Evolutionary conservation across 1,140 invertebrate genomes (phyloP).

Genomic region (Colletes gigas): DNA sequence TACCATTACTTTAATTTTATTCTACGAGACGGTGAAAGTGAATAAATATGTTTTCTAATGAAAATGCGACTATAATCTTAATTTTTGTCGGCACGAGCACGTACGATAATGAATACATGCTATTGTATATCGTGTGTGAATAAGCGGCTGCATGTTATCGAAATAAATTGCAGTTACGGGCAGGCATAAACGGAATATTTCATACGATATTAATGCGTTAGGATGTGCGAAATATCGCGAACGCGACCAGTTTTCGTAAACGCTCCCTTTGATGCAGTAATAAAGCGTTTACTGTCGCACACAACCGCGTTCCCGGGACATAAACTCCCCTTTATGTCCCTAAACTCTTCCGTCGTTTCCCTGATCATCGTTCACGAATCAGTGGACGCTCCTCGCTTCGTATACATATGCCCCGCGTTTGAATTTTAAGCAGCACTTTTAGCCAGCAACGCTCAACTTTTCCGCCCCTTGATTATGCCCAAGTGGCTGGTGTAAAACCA

Average conservation of each 20-base stretch:
- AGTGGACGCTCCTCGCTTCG: background rate
- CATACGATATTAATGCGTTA: constrained; percentile 33
- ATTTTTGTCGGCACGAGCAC: background rate
- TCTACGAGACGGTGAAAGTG: background rate
- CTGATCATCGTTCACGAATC: constrained; percentile 40
- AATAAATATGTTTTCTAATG: background rate
- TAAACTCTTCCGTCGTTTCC: constrained; percentile 17
- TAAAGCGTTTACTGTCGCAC: constrained; percentile 37
- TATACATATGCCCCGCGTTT: constrained; percentile 14
- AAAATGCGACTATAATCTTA: background rate
- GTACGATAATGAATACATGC: background rate
- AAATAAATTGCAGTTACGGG: constrained; percentile 20
- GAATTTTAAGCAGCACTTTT: constrained; percentile 24
- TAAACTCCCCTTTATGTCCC: constrained; percentile 30
- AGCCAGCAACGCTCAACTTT: constrained; percentile 6
- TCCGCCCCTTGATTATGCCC: constrained; percentile 26
- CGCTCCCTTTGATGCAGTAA: constrained; percentile 33
- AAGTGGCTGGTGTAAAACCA: constrained; percentile 17
- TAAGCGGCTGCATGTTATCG: no score
- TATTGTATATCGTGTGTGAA: background rate
- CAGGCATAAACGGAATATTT: constrained; percentile 13
- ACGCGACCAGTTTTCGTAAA: constrained; percentile 32
- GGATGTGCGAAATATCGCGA: constrained; percentile 22
- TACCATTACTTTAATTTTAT: background rate
- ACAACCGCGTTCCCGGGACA: background rate